Conservation (phyloP, 2,888 invertebrate species). For the Hemicrepidius hirtus region DNA sequence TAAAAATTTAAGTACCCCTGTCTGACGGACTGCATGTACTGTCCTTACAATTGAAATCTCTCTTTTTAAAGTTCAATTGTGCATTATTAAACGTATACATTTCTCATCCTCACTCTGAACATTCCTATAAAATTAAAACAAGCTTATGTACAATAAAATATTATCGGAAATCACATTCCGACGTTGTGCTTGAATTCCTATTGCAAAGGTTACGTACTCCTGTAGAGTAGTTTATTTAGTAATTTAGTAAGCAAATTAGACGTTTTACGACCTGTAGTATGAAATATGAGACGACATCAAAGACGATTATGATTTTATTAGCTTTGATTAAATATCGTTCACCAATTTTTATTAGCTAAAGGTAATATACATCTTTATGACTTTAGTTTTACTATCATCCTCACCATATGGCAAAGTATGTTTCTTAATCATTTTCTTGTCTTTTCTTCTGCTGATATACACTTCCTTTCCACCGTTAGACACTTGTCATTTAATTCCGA, state of each 20-base stretch:
- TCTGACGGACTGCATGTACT: slow-evolving; percentile 3
- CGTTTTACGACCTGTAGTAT: slow-evolving; percentile 40
- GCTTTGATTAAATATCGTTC: slow-evolving; percentile 37
- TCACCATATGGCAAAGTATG: too few species aligned
- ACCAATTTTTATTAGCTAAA: slow-evolving; percentile 22
- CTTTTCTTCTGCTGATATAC: too few species aligned
- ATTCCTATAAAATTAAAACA: neutral
- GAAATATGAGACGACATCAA: slow-evolving; percentile 34
- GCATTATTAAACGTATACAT: neutral
- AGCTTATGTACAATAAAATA: slow-evolving; percentile 5
- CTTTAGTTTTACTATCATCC: neutral
- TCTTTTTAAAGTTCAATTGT: slow-evolving; percentile 39
- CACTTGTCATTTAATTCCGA: too few species aligned
- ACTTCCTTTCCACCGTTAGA: too few species aligned
- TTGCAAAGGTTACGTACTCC: slow-evolving; percentile 28
- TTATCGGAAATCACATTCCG: slow-evolving; percentile 31
- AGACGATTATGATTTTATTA: slow-evolving; percentile 42
- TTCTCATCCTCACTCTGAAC: neutral
- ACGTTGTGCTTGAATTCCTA: slow-evolving; percentile 14
- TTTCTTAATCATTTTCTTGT: too few species aligned
- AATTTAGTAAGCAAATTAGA: slow-evolving; percentile 47
- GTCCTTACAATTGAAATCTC: slow-evolving; percentile 19
- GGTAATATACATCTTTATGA: neutral
- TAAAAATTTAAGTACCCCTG: slow-evolving; percentile 7
- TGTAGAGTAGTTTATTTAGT: slow-evolving; percentile 36